A percentile compares a stretch with the other conserved stretches of the same genome.
phyloP scores from a whole-genome alignment of 2,888 invertebrate species.

The Lutraria lutraria region DNA sequence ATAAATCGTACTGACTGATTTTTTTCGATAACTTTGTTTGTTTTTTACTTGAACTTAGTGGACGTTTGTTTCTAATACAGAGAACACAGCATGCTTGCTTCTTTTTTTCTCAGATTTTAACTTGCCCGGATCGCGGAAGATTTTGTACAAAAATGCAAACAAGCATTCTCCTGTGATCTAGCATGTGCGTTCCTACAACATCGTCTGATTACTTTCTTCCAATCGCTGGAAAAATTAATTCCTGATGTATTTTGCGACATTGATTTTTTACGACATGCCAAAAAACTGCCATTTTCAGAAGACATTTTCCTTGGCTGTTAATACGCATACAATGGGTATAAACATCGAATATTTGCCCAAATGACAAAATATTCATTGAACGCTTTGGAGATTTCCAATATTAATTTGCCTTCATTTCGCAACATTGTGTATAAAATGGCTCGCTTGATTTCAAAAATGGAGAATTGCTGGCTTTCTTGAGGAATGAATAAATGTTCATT shows the following conservation, averaged over 20 bases:
- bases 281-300: slow-evolving; percentile 40
- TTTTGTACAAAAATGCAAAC: background rate
- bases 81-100: too few relatives aligned
- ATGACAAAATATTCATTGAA: slow-evolving; percentile 66
- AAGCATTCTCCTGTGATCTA: slow-evolving; percentile 17
- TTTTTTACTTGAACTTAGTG: too few relatives aligned
- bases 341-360: slow-evolving; percentile 58
- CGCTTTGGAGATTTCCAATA: slow-evolving; percentile 62
- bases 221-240: slow-evolving; percentile 57
- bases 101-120: too few relatives aligned
- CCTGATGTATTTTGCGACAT: slow-evolving; percentile 55
- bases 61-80: too few relatives aligned
- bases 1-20: too few relatives aligned
- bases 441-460: slow-evolving; percentile 52
- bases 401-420: slow-evolving; percentile 66
- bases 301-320: slow-evolving; percentile 61
- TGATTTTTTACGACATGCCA: slow-evolving; percentile 59
- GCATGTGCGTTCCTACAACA: slow-evolving; percentile 35
- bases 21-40: too few relatives aligned
- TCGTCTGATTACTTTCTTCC: slow-evolving; percentile 40
- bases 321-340: slow-evolving; percentile 67
- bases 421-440: slow-evolving; percentile 60
- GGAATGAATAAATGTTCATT: slow-evolving; percentile 40
- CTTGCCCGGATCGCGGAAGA: background rate
- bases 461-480: slow-evolving; percentile 38